Percentiles rank a stretch among this genome's conserved stretches.
Conservation (phyloP, 1,140 invertebrate species). For the Orius laevigatus region DNA sequence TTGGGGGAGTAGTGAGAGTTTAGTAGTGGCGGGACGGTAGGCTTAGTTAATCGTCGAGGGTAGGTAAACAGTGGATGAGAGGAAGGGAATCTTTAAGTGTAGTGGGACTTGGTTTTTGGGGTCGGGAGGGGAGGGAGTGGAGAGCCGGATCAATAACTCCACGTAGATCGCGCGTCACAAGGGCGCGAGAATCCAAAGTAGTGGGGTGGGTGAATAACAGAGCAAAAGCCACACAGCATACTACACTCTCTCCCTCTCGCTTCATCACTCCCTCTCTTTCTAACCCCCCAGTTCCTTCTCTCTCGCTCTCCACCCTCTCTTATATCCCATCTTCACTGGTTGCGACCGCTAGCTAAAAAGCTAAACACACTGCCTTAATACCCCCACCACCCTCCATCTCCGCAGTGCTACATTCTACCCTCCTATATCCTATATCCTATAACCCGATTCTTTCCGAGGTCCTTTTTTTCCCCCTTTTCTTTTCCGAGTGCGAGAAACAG, state of each 20-base stretch:
- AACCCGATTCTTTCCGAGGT: conserved; percentile 11
- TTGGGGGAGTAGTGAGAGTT: conserved; percentile 2
- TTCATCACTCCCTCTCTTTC: neutral
- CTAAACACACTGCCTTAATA: conserved; percentile 33
- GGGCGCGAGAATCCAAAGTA: conserved; percentile 16
- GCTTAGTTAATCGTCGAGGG: neutral
- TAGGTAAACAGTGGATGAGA: conserved; percentile 1
- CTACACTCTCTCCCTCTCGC: conserved; percentile 2
- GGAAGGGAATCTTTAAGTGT: conserved; percentile 10
- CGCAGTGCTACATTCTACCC: conserved; percentile 16
- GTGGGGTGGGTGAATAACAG: conserved; percentile 26
- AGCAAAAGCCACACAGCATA: conserved; percentile 18
- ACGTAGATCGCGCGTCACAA: conserved; percentile 18
- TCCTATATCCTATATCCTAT: conserved; percentile 4
- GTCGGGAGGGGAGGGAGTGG: conserved; percentile 8
- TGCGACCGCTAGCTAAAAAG: conserved; percentile 37
- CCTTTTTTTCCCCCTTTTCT: conserved; percentile 3
- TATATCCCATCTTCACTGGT: conserved; percentile 32
- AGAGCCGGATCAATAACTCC: conserved; percentile 16
- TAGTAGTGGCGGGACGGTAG: too few species aligned
- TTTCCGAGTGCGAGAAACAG: conserved; percentile 5
- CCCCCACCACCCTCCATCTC: conserved; percentile 22
- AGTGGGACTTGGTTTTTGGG: conserved; percentile 11
- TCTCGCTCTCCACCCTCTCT: conserved; percentile 11
- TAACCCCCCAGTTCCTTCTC: conserved; percentile 17